phyloP scores from a whole-genome alignment of 92 coral and sea anemone genomes.

The Blastomussa wellsi region DNA sequence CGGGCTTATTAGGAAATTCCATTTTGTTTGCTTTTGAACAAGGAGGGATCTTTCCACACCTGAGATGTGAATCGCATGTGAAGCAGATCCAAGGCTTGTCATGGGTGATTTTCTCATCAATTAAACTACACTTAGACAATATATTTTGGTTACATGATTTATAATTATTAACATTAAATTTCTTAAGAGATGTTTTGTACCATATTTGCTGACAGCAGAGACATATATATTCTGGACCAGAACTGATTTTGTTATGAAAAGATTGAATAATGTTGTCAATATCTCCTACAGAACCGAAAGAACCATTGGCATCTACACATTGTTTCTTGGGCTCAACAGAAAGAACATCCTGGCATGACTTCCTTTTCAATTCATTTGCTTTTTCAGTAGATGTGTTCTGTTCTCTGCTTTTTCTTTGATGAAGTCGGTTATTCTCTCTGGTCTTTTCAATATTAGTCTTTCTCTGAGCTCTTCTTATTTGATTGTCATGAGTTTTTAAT shows the following conservation, averaged over 20 bases:
- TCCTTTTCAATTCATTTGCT: constrained; percentile 31
- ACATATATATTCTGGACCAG: too few relatives aligned
- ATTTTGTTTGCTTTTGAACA: neutral
- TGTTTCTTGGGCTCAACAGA: constrained; percentile 17
- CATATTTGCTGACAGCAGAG: constrained; percentile 32
- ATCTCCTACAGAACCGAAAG: too few relatives aligned
- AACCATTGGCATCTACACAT: constrained; percentile 12
- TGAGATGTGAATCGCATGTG: neutral
- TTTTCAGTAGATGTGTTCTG: too few relatives aligned
- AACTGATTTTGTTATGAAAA: too few relatives aligned
- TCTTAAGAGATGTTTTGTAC: constrained; percentile 24
- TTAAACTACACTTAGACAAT: constrained; percentile 26
- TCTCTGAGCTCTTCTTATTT: too few relatives aligned
- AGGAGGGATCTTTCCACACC: neutral
- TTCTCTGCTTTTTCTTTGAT: too few relatives aligned
- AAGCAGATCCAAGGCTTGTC: neutral
- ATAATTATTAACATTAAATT: constrained; percentile 18
- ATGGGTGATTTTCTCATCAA: constrained; percentile 1
- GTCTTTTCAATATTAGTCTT: too few relatives aligned
- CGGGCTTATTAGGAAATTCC: neutral
- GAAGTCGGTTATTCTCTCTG: too few relatives aligned
- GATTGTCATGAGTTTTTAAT: too few relatives aligned
- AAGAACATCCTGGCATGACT: constrained; percentile 24
- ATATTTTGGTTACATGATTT: constrained; percentile 29
- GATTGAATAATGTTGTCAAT: too few relatives aligned